Evolutionary conservation across 2,888 invertebrate genomes (phyloP), one percentile per base, ranked within the genome.

Genomic region (Orthosia gracilis): DNA sequence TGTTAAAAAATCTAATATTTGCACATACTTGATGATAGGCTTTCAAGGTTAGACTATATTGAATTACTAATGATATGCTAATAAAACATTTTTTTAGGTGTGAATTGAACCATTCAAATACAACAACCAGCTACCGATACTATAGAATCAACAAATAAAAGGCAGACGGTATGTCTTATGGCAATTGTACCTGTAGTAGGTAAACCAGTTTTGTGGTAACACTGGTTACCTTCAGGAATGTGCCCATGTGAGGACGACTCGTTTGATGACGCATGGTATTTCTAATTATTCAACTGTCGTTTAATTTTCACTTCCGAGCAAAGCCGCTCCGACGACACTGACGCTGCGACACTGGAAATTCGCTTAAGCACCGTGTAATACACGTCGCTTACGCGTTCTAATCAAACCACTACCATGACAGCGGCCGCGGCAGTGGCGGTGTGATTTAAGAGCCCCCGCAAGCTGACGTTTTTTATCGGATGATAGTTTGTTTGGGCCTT

Each of bases 141-240:
- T 23, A 75, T 57, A 75, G 55, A 68, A 62, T 58, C 61, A 71
- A 83, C 50, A 79, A 81, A 71, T 62, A 79, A 52, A 54, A 58
- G 47, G 4, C 21, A 59, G 52, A 59, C 65, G 45, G 49, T 63
- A 68, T 58, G 26, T 61, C 12, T 65, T 80, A 80, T 76, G 67
- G 54, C 80, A 84, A 84, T 78, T 69, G 58, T 64, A 50, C 15
- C 17, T n/a, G 12, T 40, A 40, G n/a, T 40, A 9, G 18, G 50
- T 54, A 85, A 86, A 86, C 85, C 80, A 74, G 87, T 85, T 85
- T 66, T 23, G 59, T 68, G 62, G 69, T 64, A 52, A 45, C 40
- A 40, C 40, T 40, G 40, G 40, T 40, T 40, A 40, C 40, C 61
- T 65, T 54, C 17, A 82, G 62, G 87, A 85, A 88, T 85, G 85